A percentile compares a stretch with the other conserved stretches of the same genome.
Conservation (phyloP, 2,797 vertebrate genomes). For the Parambassis ranga region DNA sequence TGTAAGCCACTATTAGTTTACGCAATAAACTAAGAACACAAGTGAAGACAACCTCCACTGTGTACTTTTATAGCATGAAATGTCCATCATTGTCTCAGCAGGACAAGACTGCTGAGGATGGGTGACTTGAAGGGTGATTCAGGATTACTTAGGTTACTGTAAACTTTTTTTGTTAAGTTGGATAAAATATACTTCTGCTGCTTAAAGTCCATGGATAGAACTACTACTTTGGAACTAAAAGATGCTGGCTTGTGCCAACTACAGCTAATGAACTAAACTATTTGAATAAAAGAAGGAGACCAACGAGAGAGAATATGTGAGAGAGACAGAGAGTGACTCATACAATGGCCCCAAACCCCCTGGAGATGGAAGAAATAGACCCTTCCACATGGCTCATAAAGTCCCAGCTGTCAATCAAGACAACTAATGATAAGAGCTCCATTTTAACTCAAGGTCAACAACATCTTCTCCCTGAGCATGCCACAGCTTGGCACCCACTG, state of each 20-base stretch:
- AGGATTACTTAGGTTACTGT: background rate
- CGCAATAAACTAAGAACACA: too few species aligned
- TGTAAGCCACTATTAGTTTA: too few species aligned
- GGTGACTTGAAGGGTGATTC: background rate
- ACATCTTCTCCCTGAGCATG: conserved; percentile 57
- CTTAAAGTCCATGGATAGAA: background rate
- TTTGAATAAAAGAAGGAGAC: background rate
- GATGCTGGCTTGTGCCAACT: background rate
- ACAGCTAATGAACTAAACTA: background rate
- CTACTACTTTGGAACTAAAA: background rate
- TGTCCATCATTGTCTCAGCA: too few species aligned
- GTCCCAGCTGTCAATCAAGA: conserved; percentile 70
- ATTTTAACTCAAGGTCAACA: conserved; percentile 73
- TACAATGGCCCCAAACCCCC: conserved; percentile 20
- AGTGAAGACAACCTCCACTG: too few species aligned
- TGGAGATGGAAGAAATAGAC: conserved; percentile 49
- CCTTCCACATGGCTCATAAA: conserved; percentile 52
- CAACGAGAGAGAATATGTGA: background rate
- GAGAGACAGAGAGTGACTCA: conserved; percentile 37
- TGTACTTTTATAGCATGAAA: too few species aligned
- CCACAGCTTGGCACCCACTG: conserved; percentile 40
- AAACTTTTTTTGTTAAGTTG: background rate
- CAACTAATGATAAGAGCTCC: conserved; percentile 63
- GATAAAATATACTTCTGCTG: background rate
- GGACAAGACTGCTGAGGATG: too few species aligned